Evolutionary conservation across 2,797 vertebrate genomes (phyloP).

Genomic region (Channallabes apus): DNA sequence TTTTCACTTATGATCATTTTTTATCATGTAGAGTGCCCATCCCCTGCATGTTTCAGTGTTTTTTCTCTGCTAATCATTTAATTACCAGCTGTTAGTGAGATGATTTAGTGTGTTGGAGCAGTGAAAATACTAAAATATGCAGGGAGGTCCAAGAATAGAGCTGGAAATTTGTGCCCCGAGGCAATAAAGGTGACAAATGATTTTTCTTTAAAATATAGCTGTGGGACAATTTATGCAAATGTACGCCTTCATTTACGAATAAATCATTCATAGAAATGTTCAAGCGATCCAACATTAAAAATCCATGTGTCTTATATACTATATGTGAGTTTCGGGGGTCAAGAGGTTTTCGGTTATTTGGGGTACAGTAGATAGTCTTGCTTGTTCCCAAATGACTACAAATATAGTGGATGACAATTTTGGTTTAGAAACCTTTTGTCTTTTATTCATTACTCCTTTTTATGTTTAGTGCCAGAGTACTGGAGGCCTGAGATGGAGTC

Average conservation of each 20-base stretch:
- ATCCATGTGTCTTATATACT: not conserved
- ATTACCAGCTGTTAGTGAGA: not conserved
- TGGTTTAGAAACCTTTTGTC: not conserved
- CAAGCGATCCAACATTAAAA: not conserved
- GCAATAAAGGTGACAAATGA: not conserved
- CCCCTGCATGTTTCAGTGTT: not conserved
- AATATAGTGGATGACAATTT: not conserved
- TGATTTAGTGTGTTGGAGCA: not conserved
- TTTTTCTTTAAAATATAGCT: not conserved
- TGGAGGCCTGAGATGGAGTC: slow-evolving; percentile 32
- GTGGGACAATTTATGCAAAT: not conserved
- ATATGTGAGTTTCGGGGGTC: not conserved
- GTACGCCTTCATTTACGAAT: not conserved
- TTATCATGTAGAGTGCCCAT: not conserved
- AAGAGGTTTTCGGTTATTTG: not conserved
- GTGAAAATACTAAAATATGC: not conserved
- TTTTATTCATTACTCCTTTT: not conserved
- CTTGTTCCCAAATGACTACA: not conserved
- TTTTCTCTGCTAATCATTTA: not conserved
- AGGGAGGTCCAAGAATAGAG: not conserved
- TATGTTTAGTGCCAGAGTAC: slow-evolving; percentile 26
- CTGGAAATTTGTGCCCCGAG: not conserved
- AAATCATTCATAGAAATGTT: not conserved
- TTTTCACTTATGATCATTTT: no score
- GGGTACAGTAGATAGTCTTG: not conserved